A percentile compares a stretch with the other conserved stretches of the same genome.
Conservation (phyloP, 2,113 vertebrate genomes). For the Alces alces region DNA sequence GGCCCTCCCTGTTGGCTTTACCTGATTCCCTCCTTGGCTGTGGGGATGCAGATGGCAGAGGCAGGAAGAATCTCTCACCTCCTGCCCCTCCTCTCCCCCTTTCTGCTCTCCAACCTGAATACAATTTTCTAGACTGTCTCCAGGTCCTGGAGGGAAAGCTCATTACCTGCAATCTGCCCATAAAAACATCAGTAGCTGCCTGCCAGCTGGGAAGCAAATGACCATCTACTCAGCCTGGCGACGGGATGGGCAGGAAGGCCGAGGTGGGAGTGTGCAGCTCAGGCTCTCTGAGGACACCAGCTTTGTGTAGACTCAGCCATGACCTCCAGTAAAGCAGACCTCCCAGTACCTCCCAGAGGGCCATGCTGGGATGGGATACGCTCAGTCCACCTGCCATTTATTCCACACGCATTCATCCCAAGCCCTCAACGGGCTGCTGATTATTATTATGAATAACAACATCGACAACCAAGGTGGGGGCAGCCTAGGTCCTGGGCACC, state of each 20-base stretch:
- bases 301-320: background rate
- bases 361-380: fast-evolving
- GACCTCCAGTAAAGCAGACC: background rate
- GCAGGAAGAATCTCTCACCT: background rate
- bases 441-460: background rate
- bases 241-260: background rate
- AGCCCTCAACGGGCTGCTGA: background rate
- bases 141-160: slow-evolving; percentile 70
- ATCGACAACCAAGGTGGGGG: fast-evolving
- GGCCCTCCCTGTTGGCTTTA: background rate
- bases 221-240: background rate
- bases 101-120: slow-evolving; percentile 11
- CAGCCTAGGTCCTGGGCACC: background rate
- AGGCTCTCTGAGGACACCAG: background rate
- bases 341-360: background rate
- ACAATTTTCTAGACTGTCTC: slow-evolving; percentile 71
- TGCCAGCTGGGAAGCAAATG: background rate
- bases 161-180: slow-evolving; percentile 68
- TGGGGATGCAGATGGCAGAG: background rate
- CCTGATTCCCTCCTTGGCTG: background rate
- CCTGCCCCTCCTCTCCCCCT: background rate
- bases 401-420: background rate
- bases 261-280: background rate
- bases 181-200: slow-evolving; percentile 27
- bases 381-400: background rate